Conservation (phyloP, 35 echinoderm and acorn worm genomes). For the Stichopus chloronotus region DNA sequence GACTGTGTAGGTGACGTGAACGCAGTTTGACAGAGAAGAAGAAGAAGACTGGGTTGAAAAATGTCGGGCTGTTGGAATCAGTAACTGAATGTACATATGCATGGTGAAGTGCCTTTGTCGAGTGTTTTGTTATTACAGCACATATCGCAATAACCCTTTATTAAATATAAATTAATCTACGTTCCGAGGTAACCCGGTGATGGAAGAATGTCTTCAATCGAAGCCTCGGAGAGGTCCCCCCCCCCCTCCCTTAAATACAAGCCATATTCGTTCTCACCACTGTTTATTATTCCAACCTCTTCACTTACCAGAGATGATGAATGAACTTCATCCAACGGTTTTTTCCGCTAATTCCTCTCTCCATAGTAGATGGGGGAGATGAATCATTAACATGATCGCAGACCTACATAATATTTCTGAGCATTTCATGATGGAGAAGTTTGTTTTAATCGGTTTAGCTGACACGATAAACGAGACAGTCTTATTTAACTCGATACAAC, state of each 20-base stretch:
- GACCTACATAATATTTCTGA: too few relatives aligned
- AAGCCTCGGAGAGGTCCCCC: background rate
- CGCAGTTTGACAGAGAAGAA: too few relatives aligned
- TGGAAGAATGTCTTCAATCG: background rate
- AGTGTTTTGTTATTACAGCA: background rate
- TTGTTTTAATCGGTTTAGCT: too few relatives aligned
- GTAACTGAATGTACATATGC: too few relatives aligned
- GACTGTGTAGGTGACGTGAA: too few relatives aligned
- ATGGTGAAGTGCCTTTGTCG: background rate
- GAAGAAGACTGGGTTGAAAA: too few relatives aligned
- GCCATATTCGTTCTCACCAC: background rate
- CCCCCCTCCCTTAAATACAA: too few relatives aligned
- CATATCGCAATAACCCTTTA: background rate
- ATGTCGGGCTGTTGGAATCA: too few relatives aligned
- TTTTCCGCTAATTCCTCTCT: background rate
- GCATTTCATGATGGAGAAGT: too few relatives aligned
- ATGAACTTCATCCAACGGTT: background rate
- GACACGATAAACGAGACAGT: too few relatives aligned
- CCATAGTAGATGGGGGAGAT: background rate
- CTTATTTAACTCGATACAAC: too few relatives aligned
- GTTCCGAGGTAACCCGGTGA: background rate
- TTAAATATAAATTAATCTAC: background rate
- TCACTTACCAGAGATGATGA: conserved; percentile 3
- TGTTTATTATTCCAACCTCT: background rate
- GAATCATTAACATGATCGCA: too few relatives aligned